A percentile compares a stretch with the other conserved stretches of the same genome.
Conservation (phyloP, 2,797 vertebrate genomes). For the Hephaestus fuliginosus region DNA sequence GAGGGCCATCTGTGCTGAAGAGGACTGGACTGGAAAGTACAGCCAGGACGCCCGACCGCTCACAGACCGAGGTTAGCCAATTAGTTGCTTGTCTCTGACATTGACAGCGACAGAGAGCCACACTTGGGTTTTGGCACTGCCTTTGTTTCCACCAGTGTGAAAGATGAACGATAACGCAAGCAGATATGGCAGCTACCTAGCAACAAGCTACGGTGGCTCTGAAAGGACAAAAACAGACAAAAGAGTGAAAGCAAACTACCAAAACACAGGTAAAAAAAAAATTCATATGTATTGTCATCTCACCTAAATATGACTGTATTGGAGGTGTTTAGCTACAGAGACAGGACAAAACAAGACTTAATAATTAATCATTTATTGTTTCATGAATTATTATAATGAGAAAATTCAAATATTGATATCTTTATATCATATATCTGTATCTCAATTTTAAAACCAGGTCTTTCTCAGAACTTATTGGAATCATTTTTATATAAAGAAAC, state of each 20-base stretch:
- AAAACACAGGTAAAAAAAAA: background rate
- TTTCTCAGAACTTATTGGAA: no score
- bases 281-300: background rate
- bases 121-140: constrained; percentile 14
- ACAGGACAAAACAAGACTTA: background rate
- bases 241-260: background rate
- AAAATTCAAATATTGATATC: background rate
- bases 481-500: no score
- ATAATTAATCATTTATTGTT: no score
- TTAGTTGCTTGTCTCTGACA: constrained; percentile 28
- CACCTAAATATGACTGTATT: background rate
- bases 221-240: background rate
- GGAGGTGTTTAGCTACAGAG: background rate
- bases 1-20: constrained; percentile 53
- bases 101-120: constrained; percentile 3
- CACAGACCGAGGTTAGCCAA: constrained; percentile 6
- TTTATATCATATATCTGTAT: no score
- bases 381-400: background rate
- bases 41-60: background rate
- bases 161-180: background rate
- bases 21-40: background rate
- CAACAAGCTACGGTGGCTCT: background rate
- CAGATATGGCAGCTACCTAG: background rate
- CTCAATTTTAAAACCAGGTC: background rate
- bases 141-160: background rate